These are phyloP conservation scores for Kryptopterus vitreolus DNA, from an alignment of 2,797 vertebrate species.

Conservation along the genomic window DNA sequence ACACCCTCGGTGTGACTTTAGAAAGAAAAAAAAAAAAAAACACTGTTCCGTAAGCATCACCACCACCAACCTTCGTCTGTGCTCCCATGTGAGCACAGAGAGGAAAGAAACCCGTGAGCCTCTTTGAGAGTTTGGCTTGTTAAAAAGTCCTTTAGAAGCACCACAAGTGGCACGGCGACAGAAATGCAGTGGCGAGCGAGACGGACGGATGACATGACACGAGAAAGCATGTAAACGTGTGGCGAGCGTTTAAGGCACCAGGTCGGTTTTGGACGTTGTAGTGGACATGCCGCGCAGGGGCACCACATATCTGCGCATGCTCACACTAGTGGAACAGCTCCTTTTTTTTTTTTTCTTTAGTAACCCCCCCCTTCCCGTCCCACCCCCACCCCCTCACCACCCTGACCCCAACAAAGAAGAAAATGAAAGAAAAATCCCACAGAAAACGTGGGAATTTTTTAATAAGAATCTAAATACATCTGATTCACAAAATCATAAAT, in stretches of 20 bases:
- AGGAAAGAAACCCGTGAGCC: slow-evolving; percentile 30
- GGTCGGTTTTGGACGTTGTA: slow-evolving; percentile 76
- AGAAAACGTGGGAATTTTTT: slow-evolving; percentile 82
- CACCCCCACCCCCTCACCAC: slow-evolving; percentile 48
- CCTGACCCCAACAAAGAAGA: slow-evolving; percentile 57
- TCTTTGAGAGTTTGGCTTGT: slow-evolving; percentile 59
- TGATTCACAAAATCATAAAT: slow-evolving; percentile 87
- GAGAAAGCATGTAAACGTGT: slow-evolving; percentile 80
- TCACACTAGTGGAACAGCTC: slow-evolving; percentile 65
- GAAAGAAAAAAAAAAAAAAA: too few relatives aligned
- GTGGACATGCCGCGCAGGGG: slow-evolving; percentile 67
- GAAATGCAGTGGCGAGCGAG: slow-evolving; percentile 58
- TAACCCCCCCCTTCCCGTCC: slow-evolving; percentile 45
- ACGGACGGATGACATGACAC: slow-evolving; percentile 73
- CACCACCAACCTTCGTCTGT: slow-evolving; percentile 33
- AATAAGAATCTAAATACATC: slow-evolving; percentile 76
- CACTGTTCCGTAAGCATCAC: slow-evolving; percentile 48
- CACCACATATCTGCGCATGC: slow-evolving; percentile 61
- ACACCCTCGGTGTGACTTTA: slow-evolving; percentile 61
- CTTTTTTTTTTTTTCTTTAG: slow-evolving; percentile 51
- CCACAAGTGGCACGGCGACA: slow-evolving; percentile 56
- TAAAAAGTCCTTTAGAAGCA: slow-evolving; percentile 63
- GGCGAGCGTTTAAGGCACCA: slow-evolving; percentile 82
- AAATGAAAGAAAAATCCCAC: slow-evolving; percentile 73
- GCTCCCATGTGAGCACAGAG: slow-evolving; percentile 37